A percentile compares a stretch with the other conserved stretches of the same genome.
Evolutionary conservation across 1,140 invertebrate genomes (phyloP).

Genomic region (Agrypnia vestita): DNA sequence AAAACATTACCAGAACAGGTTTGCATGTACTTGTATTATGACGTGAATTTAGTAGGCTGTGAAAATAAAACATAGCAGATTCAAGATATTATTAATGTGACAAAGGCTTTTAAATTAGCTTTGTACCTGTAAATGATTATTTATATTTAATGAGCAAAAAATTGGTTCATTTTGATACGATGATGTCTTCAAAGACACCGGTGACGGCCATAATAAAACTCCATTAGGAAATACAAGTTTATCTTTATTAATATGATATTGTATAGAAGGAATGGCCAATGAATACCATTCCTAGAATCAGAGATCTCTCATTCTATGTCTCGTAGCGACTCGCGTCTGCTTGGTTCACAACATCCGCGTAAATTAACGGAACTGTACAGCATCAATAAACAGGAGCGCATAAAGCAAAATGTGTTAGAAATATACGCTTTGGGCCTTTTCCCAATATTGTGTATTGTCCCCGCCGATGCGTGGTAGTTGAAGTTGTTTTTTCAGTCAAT

Average conservation of each 20-base stretch:
- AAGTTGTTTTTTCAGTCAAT: background rate
- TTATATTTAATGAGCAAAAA: slow-evolving; percentile 49
- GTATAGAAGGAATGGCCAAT: slow-evolving; percentile 31
- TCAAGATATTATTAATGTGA: slow-evolving; percentile 30
- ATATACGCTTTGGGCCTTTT: background rate
- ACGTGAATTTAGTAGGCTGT: background rate
- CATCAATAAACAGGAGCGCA: background rate
- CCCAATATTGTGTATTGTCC: background rate
- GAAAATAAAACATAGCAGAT: slow-evolving; percentile 2
- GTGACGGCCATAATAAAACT: slow-evolving; percentile 39
- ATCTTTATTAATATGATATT: slow-evolving; percentile 52
- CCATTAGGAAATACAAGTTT: slow-evolving; percentile 43
- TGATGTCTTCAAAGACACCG: slow-evolving; percentile 43
- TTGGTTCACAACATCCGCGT: background rate
- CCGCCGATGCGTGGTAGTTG: background rate
- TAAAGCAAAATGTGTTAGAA: background rate
- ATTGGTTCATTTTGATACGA: slow-evolving; percentile 23
- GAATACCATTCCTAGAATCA: slow-evolving; percentile 36
- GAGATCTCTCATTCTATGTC: background rate
- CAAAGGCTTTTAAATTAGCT: slow-evolving; percentile 36
- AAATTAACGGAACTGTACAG: background rate
- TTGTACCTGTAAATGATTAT: slow-evolving; percentile 31
- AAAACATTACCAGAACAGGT: background rate
- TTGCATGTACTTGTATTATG: background rate
- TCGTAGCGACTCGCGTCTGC: background rate